Base-by-base conservation (phyloP, 2,797 vertebrate species). In the Heteromormyrus szaboi region DNA sequence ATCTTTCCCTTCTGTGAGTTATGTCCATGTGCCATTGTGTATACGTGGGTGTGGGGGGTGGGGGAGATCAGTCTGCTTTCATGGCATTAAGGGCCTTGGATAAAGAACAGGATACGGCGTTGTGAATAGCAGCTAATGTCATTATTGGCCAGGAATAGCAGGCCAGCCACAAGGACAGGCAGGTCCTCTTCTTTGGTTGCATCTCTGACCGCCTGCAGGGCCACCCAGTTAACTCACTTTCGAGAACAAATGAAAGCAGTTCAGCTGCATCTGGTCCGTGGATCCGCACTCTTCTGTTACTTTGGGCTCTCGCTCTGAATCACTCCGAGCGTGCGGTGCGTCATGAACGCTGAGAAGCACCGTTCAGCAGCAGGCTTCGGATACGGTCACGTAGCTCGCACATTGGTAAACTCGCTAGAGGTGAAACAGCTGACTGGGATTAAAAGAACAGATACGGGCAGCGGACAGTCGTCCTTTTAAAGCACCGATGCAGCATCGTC, bases 171-270 rank as follows among this genome's bases (percentile, higher is more conserved):
- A 46, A 72, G 19, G 50, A 89, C 46, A 87, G 85, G 59, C 89
- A 59, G 65, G 17, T 83, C 68, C 85, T 41, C 51, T 22, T 87
- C 51, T 41, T 11, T 51, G 22, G 86, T 9, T 87, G 85, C 53
- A 41, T 68, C 33, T 62, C 89, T 89, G 85, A 50, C 51, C 22
- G 85, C 86, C 85, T 53, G 50, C 53, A 83, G 89, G 88, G 46
- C 62, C 88, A 86, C 84, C 50, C 17, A 22, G 53, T 76, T 89
- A 89, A 72, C 84, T 86, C 88, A 89, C 19, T 89, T 89, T 53
- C 4, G 37, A 62, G 50, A 86, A 54, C 86, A 86, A 85, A 86
- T 89, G 88, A 50, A 53, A 29, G 65, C 84, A 86, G 48, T 86
- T 86, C 84, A 76, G 65, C 41, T 79, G 50, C 29, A 62, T 86